Evolutionary conservation across 2,113 vertebrate species (phyloP), one percentile per base, ranked within the genome.

Genomic region (Hippopotamus amphibius): DNA sequence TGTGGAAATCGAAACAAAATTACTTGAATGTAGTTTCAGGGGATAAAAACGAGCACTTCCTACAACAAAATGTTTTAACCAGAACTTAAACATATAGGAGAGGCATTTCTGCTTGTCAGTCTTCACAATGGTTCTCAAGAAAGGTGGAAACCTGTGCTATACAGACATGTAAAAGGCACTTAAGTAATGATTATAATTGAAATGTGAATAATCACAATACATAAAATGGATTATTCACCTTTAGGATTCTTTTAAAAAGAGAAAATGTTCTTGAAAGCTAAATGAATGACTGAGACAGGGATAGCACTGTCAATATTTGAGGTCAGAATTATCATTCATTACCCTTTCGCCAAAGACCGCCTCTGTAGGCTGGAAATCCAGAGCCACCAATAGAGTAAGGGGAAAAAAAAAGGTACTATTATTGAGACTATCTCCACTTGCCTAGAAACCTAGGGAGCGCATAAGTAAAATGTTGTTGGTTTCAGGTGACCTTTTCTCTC

Each of bases 401-500:
- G 26, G 26, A 17, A 46, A 55, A 74, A 55, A 63, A 4, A 10
- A 14, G 12, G 50, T 66, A 81, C n/a, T 66, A 61, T 87, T 93
- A 61, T 37, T 80, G 74, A 96, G 28, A 96, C 83, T 65, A 84
- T 92, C 83, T 93, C 55, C 66, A 85, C 93, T 95, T 93, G 93
- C 50, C 71, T 77, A 68, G 69, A 93, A 93, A 93, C 21, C 43
- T 37, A 72, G 24, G 24, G 53, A 97, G 90, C 65, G 81, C 50
- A 15, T 61, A 89, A 95, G 92, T 92, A 96, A 98, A 97, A 92
- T 87, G 79, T 72, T 95, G 65, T 97, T 97, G 79, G 83, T 89
- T 96, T 97, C 72, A 63, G 90, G 55, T 93, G 87, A 97, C 83
- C 72, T 97, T 97, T 98, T 97, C 96, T 90, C 55, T 96, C 33